A percentile compares a stretch with the other conserved stretches of the same genome.
Evolutionary conservation across 2,113 vertebrate genomes (phyloP).

Genomic region (Onychostoma macrolepis): DNA sequence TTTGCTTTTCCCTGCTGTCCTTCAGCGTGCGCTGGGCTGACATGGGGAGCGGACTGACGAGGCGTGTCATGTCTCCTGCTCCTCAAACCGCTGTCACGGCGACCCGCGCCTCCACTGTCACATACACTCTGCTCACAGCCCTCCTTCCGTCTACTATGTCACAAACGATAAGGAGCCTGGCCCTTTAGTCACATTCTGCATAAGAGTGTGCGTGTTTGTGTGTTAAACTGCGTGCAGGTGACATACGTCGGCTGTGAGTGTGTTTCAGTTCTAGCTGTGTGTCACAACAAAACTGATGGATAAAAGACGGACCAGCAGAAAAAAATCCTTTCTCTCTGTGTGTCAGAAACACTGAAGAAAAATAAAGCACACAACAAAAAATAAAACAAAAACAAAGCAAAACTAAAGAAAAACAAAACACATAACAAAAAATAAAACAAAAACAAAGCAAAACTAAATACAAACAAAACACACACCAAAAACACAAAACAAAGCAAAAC

Average conservation of each 20-base stretch:
- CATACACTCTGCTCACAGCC: constrained; percentile 85
- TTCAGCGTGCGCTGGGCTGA: constrained; percentile 86
- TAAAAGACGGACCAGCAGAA: background rate
- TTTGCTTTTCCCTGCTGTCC: constrained; percentile 84
- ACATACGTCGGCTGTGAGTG: constrained; percentile 33
- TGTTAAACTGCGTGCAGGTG: constrained; percentile 39
- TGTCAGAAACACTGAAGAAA: background rate
- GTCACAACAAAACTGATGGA: constrained; percentile 36
- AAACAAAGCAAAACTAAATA: background rate
- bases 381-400: background rate
- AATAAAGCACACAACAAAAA: background rate
- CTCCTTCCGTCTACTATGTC: constrained; percentile 84
- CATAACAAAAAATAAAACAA: background rate
- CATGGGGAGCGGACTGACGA: constrained; percentile 72
- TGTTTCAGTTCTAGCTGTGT: constrained; percentile 5
- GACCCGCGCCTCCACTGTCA: constrained; percentile 89
- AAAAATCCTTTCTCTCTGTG: background rate
- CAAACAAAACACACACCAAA: background rate
- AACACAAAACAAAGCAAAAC: too few relatives aligned
- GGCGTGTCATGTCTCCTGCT: constrained; percentile 86
- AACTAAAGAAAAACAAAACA: background rate
- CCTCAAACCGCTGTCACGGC: constrained; percentile 88
- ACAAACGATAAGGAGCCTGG: constrained; percentile 84
- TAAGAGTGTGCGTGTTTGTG: constrained; percentile 25
- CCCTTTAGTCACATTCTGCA: constrained; percentile 60